These are phyloP conservation scores for Buathra laborator DNA, from an alignment of 2,888 invertebrate species.

Conservation along the genomic window DNA sequence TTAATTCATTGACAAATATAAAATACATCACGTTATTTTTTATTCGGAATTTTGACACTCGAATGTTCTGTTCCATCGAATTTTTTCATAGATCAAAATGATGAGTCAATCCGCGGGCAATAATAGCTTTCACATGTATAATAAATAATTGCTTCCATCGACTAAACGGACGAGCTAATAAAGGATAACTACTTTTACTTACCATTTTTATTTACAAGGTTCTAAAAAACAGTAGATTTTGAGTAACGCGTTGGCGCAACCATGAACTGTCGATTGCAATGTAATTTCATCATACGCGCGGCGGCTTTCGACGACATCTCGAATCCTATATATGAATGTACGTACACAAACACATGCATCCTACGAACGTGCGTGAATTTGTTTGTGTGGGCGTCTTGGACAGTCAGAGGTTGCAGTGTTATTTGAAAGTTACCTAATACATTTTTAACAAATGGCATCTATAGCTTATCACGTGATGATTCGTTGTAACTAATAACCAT, in stretches of 20 bases:
- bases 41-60: constrained; percentile 10
- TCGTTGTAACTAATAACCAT: neutral
- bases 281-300: constrained; percentile 43
- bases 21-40: neutral
- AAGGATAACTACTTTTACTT: neutral
- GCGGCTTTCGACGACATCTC: neutral
- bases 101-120: constrained; percentile 11
- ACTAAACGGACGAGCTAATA: neutral
- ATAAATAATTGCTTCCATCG: neutral
- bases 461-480: neutral
- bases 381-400: constrained; percentile 2
- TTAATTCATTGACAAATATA: neutral
- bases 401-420: neutral
- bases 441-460: neutral
- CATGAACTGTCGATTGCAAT: constrained; percentile 27
- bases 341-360: neutral
- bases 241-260: constrained; percentile 1
- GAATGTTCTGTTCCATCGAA: neutral
- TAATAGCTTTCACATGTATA: neutral
- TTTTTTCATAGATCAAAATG: neutral
- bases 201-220: constrained; percentile 39
- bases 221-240: constrained; percentile 32
- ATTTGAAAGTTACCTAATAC: constrained; percentile 1
- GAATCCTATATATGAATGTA: neutral
- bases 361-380: neutral